Evolutionary conservation across 1,140 invertebrate genomes (phyloP).

Genomic region (Meloidogyne floridensis): DNA sequence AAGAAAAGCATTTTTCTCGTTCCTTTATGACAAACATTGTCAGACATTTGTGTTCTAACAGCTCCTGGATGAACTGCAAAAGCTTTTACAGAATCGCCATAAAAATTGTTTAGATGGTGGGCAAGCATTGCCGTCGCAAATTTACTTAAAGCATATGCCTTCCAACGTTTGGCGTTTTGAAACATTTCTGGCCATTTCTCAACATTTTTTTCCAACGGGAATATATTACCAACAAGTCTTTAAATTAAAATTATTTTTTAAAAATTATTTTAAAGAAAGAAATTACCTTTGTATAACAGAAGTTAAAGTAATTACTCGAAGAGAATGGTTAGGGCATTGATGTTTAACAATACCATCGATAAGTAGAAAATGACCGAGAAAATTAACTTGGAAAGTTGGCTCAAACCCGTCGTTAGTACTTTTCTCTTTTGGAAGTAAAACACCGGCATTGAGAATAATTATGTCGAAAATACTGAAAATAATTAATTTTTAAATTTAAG

Average conservation of each 20-base stretch:
- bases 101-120: conserved; percentile 29
- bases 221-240: conserved; percentile 36
- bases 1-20: conserved; percentile 37
- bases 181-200: conserved; percentile 41
- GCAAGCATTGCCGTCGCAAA: conserved; percentile 44
- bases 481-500: not conserved
- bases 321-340: not conserved
- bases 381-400: conserved; percentile 47
- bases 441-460: conserved; percentile 43
- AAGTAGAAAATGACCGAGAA: conserved; percentile 42
- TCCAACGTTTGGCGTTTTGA: conserved; percentile 30
- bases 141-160: conserved; percentile 39
- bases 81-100: conserved; percentile 32
- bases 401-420: conserved; percentile 36
- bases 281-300: conserved; percentile 32
- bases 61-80: conserved; percentile 42
- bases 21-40: conserved; percentile 8
- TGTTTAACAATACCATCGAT: conserved; percentile 28
- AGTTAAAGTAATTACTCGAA: conserved; percentile 43
- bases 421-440: conserved; percentile 33
- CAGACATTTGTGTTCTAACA: conserved; percentile 34
- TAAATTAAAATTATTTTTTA: not conserved
- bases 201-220: conserved; percentile 28
- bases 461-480: conserved; percentile 39
- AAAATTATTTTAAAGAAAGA: not conserved